Base-by-base conservation (phyloP, 2,888 invertebrate species). In the Plebejus melissa region DNA sequence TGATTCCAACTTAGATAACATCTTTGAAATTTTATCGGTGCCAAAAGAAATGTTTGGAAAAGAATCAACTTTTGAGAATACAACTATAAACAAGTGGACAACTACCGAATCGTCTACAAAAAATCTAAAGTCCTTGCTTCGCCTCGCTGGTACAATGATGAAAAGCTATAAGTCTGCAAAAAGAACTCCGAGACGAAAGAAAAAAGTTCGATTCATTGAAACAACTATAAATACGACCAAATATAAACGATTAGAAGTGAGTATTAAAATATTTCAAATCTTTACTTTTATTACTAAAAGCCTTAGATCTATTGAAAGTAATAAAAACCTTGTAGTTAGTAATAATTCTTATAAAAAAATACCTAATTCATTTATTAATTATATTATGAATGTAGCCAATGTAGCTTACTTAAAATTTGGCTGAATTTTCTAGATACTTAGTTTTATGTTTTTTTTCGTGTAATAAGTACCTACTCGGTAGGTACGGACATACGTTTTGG, bases 151-250 rank as follows among this genome's bases (percentile, higher is more conserved):
- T 28, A 5, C 32, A 41, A 13, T 54, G 16, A 54, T 16, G 70
- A 41, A 70, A 70, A 3, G 4, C 70, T 41, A n/a, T 7, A 13
- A 70, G 13, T 2, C 54, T 54, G 1, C 41, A 9, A 70, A 70
- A 70, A 13, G 28, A 50, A 72, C 72, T 54, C 50, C 50, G 5
- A 50, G 16, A 54, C 70, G 38, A 22, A 70, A 70, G 41, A 70
- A 41, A 38, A 65, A 65, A 65, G 32, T 36, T 65, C 32, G 32
- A 65, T 4, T 32, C 13, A 5, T 65, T 32, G 22, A 36, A 32
- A 13, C 11, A 16, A 32, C 11, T 36, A 32, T 65, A 65, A 32
- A 65, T 32, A 65, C 65, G 11, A 65, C 65, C 13, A 65, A 65
- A 65, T 65, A 65, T 65, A 65, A 65, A 5, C 65, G 65, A 16